Conservation (phyloP, 2,888 invertebrate genomes). For the Antheraea yamamai region DNA sequence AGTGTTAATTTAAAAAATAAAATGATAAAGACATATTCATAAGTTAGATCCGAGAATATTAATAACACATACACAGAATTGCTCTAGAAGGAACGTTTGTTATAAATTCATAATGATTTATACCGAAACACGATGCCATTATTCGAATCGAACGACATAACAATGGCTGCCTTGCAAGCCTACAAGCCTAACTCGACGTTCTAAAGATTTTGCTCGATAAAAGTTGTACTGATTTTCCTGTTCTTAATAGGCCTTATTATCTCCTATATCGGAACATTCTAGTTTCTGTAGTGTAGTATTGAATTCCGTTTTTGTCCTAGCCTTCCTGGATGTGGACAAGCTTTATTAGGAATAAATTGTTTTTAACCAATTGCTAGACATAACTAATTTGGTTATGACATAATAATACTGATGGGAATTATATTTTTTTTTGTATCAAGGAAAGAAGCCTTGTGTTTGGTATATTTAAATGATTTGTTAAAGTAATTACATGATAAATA, state of each 20-base stretch:
- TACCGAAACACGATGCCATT: neutral
- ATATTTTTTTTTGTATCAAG: neutral
- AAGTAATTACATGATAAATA: too few relatives aligned
- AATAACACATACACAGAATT: neutral
- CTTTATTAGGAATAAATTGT: neutral
- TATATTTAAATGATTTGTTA: too few relatives aligned
- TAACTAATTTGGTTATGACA: neutral
- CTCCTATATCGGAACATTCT: conserved; percentile 1
- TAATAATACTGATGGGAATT: neutral
- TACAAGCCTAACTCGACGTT: conserved; percentile 49
- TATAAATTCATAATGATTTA: conserved; percentile 10
- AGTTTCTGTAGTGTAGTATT: conserved; percentile 2
- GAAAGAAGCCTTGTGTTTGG: too few relatives aligned
- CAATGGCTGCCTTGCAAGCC: conserved; percentile 56
- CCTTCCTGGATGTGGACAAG: neutral
- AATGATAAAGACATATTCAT: neutral
- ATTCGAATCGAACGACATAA: conserved; percentile 54
- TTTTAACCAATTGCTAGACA: neutral
- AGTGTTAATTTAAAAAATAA: neutral
- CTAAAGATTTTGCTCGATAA: conserved; percentile 66
- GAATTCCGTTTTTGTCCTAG: neutral
- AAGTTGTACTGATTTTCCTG: conserved; percentile 66
- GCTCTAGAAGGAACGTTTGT: neutral
- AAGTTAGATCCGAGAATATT: neutral
- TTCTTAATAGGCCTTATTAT: conserved; percentile 51